Conservation (phyloP, 2,113 vertebrate species). For the Xiphophorus hellerii region DNA sequence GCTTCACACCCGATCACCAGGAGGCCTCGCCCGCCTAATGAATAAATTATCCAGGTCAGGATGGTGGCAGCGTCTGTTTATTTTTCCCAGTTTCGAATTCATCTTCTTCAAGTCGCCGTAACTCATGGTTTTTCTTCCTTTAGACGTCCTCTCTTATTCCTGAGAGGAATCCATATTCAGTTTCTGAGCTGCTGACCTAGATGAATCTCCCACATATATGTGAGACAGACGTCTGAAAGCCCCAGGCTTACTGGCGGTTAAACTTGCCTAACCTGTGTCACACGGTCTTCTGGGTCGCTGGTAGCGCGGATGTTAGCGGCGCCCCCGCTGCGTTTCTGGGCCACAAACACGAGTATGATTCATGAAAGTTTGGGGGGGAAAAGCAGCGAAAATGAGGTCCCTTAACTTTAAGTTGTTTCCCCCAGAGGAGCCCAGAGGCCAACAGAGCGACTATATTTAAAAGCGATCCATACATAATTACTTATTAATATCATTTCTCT, state of each 20-base stretch:
- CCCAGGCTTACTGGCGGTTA: not conserved
- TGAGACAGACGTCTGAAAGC: not conserved
- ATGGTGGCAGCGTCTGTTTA: slow-evolving; percentile 1
- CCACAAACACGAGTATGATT: slow-evolving; percentile 3
- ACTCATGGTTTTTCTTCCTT: not conserved
- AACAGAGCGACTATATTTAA: slow-evolving; percentile 4
- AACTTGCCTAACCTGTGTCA: not conserved
- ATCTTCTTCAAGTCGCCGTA: not conserved
- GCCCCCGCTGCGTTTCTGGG: not conserved
- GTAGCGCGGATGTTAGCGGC: not conserved
- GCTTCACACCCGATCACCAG: not conserved
- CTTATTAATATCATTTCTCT: not conserved
- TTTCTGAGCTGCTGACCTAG: slow-evolving; percentile 8
- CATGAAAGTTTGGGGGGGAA: not conserved
- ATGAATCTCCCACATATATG: not conserved
- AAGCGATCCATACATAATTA: slow-evolving; percentile 5
- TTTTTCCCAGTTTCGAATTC: not conserved
- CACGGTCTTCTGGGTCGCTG: not conserved
- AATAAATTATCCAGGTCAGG: slow-evolving; percentile 19
- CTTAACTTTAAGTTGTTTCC: slow-evolving; percentile 1
- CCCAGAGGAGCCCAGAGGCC: not conserved
- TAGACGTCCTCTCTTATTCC: not conserved
- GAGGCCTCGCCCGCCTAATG: slow-evolving; percentile 5
- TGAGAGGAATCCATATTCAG: not conserved
- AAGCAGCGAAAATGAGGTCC: not conserved